Evolutionary conservation across 2,113 vertebrate genomes (phyloP).

Genomic region (Anhinga anhinga): DNA sequence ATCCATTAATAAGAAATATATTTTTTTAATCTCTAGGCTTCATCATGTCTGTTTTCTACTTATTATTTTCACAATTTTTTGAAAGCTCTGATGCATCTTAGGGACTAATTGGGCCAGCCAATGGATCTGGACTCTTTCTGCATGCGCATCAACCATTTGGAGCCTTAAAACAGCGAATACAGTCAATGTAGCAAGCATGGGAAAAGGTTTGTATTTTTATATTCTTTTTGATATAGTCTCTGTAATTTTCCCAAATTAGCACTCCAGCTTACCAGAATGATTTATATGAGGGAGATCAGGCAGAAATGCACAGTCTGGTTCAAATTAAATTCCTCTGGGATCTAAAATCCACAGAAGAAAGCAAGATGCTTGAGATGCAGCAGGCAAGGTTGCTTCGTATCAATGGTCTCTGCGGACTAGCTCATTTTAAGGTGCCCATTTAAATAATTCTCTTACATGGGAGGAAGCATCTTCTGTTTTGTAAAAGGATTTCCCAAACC

Average conservation of each 20-base stretch:
- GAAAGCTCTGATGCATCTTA: background rate
- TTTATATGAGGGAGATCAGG: background rate
- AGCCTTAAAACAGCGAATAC: background rate
- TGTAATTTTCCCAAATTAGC: background rate
- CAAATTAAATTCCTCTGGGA: background rate
- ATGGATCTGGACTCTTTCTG: background rate
- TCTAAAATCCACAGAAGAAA: background rate
- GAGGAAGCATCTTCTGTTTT: background rate
- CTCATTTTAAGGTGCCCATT: background rate
- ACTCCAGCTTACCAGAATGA: background rate
- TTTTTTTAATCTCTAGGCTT: background rate
- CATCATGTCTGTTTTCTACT: background rate
- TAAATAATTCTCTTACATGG: background rate
- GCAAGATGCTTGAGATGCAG: background rate
- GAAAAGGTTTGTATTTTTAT: background rate
- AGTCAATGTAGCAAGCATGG: background rate
- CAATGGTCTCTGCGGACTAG: background rate
- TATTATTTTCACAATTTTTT: background rate
- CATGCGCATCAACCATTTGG: background rate
- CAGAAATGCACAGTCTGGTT: background rate
- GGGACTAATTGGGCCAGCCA: background rate
- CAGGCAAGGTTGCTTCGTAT: background rate
- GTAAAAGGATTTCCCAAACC: background rate
- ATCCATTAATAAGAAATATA: background rate
- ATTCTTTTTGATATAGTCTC: background rate